Evolutionary conservation across 1,140 invertebrate genomes (phyloP), one percentile per base, ranked within the genome.

Genomic region (Sitobion miscanthi): DNA sequence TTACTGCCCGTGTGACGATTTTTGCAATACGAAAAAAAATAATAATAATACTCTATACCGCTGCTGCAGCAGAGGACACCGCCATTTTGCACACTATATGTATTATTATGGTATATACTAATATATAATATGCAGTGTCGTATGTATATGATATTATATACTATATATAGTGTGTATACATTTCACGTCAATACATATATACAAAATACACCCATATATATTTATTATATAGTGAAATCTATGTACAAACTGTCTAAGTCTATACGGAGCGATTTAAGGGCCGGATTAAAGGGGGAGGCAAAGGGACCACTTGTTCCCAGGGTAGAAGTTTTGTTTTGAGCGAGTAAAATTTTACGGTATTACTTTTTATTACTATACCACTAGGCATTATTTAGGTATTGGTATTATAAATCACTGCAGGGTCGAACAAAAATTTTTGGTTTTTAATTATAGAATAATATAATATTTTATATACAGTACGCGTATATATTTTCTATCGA

Each of bases 1-100:
- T 54, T 93, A 86, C 38, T 25, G 35, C 23, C 82, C 77, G 91
- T 93, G 91, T 54, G 91, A 93, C 91, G 91, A 93, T 92, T 82
- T 92, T 92, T 35, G 42, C 62, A 77, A 83, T 82, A 92, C 77
- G 49, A 86, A 92, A 35, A 54, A 85, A 52, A 52, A 77, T 69
- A 91, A 91, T 69, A 69, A 62, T 57, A 57, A 2, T 62, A 77
- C 23, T 47, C 3, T 49, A 47, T 42, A 42, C 42, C 42, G 38
- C 38, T 45, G n/a, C n/a, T 77, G 45, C 69, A 11, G n/a, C 38
- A 57, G 49, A 57, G 88, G 45, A 52, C 35, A 89, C 88, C 88
- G 52, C 88, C 88, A 57, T 89, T 89, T 89, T 89, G 57, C 52
- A 8, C 8, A 87, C 38, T 87, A 49, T 7, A 87, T 83, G 20